phyloP scores from a whole-genome alignment of 2,113 vertebrate species.

The Telmatochromis bifrenatus region DNA sequence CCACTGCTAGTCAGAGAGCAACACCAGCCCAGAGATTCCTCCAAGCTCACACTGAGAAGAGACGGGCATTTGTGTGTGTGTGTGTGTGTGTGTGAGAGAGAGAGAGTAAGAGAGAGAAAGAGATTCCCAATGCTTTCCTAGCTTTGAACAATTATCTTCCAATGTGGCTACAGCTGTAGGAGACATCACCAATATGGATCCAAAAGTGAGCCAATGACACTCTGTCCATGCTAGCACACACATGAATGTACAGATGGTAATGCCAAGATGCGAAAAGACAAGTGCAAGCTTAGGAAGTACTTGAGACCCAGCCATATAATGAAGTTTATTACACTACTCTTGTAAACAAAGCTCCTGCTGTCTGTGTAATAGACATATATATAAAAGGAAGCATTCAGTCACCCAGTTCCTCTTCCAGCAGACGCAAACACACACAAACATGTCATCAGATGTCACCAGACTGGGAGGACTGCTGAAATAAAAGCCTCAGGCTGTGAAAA shows the following conservation, averaged over 20 bases:
- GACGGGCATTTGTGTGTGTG: not conserved
- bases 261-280: not conserved
- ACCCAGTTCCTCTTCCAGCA: not conserved
- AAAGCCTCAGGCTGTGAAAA: not conserved
- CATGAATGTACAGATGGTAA: not conserved
- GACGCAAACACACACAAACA: not conserved
- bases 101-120: not conserved
- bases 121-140: not conserved
- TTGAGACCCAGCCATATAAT: constrained; percentile 6
- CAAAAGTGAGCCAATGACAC: not conserved
- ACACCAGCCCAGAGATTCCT: not conserved
- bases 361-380: not conserved
- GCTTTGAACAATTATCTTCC: not conserved
- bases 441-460: not conserved
- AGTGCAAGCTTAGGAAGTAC: not conserved
- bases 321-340: constrained; percentile 14
- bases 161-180: constrained; percentile 25
- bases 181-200: constrained; percentile 22
- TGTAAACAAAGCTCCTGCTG: constrained; percentile 31
- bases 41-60: not conserved
- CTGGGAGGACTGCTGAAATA: not conserved
- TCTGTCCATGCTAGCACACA: not conserved
- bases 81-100: not conserved
- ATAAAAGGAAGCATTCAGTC: constrained; percentile 9
- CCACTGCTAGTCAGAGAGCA: not conserved